Percentiles rank a stretch among this genome's conserved stretches.
phyloP scores from a whole-genome alignment of 2,797 vertebrate species.

The Tapirus indicus region DNA sequence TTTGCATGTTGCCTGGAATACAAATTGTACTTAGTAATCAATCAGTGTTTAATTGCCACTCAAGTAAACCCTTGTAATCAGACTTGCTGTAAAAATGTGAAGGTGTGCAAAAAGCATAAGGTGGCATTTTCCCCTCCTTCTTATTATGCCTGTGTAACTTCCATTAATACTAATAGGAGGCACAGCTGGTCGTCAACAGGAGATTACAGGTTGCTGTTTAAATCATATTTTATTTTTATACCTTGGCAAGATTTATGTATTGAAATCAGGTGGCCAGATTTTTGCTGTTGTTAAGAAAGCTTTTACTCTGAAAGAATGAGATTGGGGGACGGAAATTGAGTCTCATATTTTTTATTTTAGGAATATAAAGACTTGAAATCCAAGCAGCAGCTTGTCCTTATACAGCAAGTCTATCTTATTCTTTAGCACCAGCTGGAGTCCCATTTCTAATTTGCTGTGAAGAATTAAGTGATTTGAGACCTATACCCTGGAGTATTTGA shows the following conservation, averaged over 20 bases:
- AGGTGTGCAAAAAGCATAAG: conserved; percentile 80
- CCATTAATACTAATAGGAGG: conserved; percentile 83
- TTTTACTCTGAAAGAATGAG: conserved; percentile 77
- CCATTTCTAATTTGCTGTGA: conserved; percentile 83
- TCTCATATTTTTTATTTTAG: conserved; percentile 78
- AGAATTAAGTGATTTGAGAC: conserved; percentile 84
- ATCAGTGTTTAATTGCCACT: conserved; percentile 84
- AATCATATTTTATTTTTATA: conserved; percentile 84
- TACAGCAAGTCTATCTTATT: conserved; percentile 76
- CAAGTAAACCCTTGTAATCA: conserved; percentile 84
- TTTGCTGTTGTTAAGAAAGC: conserved; percentile 76
- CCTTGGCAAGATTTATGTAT: conserved; percentile 78
- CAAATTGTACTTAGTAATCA: conserved; percentile 81
- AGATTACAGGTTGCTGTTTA: conserved; percentile 83
- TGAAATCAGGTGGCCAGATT: conserved; percentile 82
- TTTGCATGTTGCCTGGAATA: conserved; percentile 81
- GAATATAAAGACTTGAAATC: conserved; percentile 73
- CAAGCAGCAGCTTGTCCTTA: conserved; percentile 76
- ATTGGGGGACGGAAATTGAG: conserved; percentile 54
- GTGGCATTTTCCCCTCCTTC: conserved; percentile 77
- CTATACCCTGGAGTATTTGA: conserved; percentile 83
- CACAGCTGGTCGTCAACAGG: conserved; percentile 82
- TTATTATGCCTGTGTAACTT: conserved; percentile 77
- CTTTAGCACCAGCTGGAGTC: conserved; percentile 82
- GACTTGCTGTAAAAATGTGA: conserved; percentile 81